Conservation (phyloP, 2,113 vertebrate species). For the Progne subis region DNA sequence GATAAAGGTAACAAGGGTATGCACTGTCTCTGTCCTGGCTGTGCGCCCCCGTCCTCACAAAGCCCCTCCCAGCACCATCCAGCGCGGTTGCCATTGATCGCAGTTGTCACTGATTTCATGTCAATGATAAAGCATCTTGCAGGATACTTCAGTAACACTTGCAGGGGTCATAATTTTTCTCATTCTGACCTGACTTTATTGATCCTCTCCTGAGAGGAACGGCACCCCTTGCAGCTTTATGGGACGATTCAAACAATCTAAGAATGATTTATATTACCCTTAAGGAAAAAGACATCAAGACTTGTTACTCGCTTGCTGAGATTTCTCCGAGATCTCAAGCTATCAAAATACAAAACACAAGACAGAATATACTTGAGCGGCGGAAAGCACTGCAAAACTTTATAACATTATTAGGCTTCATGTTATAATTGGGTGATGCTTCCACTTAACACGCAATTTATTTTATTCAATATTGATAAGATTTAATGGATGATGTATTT, state of each 20-base stretch:
- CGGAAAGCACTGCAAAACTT: constrained; percentile 31
- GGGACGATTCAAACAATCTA: background rate
- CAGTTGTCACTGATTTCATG: background rate
- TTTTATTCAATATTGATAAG: constrained; percentile 72
- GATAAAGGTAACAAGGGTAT: background rate
- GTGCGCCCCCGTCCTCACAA: background rate
- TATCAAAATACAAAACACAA: background rate
- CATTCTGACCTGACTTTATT: background rate
- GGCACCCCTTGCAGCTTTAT: background rate
- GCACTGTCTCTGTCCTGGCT: background rate
- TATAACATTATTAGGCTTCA: background rate
- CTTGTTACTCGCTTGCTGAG: background rate
- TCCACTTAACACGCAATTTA: constrained; percentile 63
- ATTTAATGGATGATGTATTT: constrained; percentile 60
- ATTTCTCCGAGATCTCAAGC: background rate
- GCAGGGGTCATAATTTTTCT: background rate
- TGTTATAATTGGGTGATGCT: constrained; percentile 52
- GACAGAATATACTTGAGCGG: background rate
- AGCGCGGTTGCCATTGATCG: accelerated
- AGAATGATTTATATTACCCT: constrained; percentile 20
- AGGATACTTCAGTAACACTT: background rate
- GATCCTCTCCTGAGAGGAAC: constrained; percentile 22
- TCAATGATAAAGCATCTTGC: background rate
- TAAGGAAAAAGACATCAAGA: constrained; percentile 26
- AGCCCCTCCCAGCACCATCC: background rate